These are phyloP conservation scores for Drosophila falleni DNA, from an alignment of 2,888 invertebrate genomes.

Conservation along the genomic window DNA sequence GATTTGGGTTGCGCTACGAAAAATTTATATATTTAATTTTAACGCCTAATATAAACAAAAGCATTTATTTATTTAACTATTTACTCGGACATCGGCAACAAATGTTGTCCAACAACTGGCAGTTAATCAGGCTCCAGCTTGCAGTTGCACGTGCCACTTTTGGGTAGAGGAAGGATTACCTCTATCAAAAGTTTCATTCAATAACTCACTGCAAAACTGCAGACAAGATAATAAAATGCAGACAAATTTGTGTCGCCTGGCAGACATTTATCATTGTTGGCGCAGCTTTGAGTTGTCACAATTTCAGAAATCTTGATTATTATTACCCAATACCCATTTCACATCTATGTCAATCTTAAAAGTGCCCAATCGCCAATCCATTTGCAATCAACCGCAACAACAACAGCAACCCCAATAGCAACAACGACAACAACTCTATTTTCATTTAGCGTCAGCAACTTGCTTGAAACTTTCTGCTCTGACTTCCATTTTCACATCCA, in stretches of 20 bases:
- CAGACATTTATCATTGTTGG: conserved; percentile 63
- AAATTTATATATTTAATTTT: conserved; percentile 75
- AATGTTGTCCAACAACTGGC: conserved; percentile 52
- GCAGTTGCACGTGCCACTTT: conserved; percentile 56
- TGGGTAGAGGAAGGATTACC: neutral
- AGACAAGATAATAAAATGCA: conserved; percentile 1
- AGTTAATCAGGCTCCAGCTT: conserved; percentile 60
- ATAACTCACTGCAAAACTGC: conserved; percentile 4
- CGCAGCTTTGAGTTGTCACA: conserved; percentile 40
- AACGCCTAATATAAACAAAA: conserved; percentile 33
- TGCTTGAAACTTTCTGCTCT: conserved; percentile 20
- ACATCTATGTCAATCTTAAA: conserved; percentile 13
- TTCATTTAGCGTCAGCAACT: conserved; percentile 55
- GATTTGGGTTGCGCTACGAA: conserved; percentile 66
- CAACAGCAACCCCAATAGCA: conserved; percentile 26
- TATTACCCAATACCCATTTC: conserved; percentile 24
- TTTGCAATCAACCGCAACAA: neutral
- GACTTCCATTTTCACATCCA: conserved; percentile 1
- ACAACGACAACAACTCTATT: conserved; percentile 18
- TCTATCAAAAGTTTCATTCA: conserved; percentile 12
- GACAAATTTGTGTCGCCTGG: conserved; percentile 60
- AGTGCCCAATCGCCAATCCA: neutral
- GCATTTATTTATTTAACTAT: conserved; percentile 33
- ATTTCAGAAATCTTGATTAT: conserved; percentile 25
- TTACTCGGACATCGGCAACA: conserved; percentile 55